A percentile compares a stretch with the other conserved stretches of the same genome.
Conservation (phyloP, 2,888 invertebrate genomes). For the Xestia ashworthii region DNA sequence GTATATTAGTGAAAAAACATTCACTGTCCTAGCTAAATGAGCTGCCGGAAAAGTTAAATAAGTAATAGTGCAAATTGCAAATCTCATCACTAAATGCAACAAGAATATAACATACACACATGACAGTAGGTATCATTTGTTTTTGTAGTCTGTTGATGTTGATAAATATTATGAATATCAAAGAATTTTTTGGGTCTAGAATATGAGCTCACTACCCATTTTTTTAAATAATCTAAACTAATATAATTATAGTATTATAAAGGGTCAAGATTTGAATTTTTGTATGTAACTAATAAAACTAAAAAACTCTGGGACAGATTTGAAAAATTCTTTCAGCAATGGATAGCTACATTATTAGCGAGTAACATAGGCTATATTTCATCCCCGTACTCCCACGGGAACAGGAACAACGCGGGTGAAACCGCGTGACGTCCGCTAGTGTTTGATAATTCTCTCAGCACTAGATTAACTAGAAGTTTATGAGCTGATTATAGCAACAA, state of each 20-base stretch:
- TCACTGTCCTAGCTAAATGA: background rate
- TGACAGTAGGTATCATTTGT: background rate
- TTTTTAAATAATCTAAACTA: too few relatives aligned
- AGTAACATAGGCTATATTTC: too few relatives aligned
- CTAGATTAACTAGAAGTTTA: background rate
- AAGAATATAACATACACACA: background rate
- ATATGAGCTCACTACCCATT: background rate
- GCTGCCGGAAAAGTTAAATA: background rate
- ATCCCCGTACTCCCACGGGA: too few relatives aligned
- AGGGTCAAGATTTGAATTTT: too few relatives aligned
- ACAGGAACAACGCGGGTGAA: too few relatives aligned
- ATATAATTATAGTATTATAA: too few relatives aligned
- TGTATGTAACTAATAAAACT: too few relatives aligned
- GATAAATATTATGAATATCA: slow-evolving; percentile 11
- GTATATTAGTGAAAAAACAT: background rate
- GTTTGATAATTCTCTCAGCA: background rate
- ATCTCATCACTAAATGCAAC: slow-evolving; percentile 13
- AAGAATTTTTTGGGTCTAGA: background rate
- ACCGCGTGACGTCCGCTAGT: too few relatives aligned
- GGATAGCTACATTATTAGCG: too few relatives aligned
- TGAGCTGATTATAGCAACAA: background rate
- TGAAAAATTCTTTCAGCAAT: too few relatives aligned
- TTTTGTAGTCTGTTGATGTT: background rate
- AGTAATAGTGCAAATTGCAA: slow-evolving; percentile 11
- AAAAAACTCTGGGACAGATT: too few relatives aligned